phyloP scores from a whole-genome alignment of 1,140 invertebrate species.

The Drosophila suzukii region DNA sequence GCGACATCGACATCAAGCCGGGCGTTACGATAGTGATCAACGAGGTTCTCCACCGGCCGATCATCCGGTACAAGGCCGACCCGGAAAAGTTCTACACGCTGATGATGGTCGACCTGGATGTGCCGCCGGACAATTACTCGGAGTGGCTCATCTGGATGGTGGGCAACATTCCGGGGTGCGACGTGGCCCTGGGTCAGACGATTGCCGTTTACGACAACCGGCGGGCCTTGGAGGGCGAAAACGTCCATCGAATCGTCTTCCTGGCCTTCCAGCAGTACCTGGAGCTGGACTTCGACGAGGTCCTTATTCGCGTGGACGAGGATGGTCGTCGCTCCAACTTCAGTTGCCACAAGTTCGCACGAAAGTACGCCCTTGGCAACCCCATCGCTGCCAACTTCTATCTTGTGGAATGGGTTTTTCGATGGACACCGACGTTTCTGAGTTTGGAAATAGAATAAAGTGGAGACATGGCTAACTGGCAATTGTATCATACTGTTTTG shows the following conservation, averaged over 20 bases:
- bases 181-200: constrained; percentile 89
- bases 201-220: constrained; percentile 91
- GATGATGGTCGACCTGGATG: constrained; percentile 86
- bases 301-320: constrained; percentile 85
- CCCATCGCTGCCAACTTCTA: constrained; percentile 92
- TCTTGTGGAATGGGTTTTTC: constrained; percentile 15
- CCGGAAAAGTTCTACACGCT: constrained; percentile 88
- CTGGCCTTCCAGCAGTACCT: constrained; percentile 92
- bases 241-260: constrained; percentile 95
- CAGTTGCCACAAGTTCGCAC: constrained; percentile 88
- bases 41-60: constrained; percentile 88
- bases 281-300: constrained; percentile 67
- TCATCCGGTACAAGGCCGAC: constrained; percentile 87
- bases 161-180: constrained; percentile 93
- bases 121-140: constrained; percentile 87
- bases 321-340: constrained; percentile 89
- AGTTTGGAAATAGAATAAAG: background rate
- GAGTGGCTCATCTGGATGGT: constrained; percentile 97
- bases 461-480: background rate
- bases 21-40: constrained; percentile 85
- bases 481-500: too few species aligned
- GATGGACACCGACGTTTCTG: background rate
- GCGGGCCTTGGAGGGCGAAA: constrained; percentile 91
- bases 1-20: constrained; percentile 85
- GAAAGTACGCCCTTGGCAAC: constrained; percentile 90